Evolutionary conservation across 2,113 vertebrate species (phyloP).

Genomic region (Ginglymostoma cirratum): DNA sequence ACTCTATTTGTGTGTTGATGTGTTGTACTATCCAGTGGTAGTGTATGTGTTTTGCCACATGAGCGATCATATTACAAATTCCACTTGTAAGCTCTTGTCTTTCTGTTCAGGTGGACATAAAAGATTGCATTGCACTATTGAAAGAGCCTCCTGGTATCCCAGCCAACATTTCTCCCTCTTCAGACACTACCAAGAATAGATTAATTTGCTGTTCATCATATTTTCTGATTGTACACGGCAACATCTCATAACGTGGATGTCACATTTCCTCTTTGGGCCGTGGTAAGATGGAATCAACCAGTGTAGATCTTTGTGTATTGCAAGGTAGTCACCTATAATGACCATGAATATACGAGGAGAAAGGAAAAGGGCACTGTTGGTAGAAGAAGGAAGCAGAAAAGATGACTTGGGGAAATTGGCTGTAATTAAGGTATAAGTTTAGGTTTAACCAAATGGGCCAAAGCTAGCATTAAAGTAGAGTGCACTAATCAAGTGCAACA

Average conservation of each 20-base stretch:
- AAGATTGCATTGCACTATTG: conserved; percentile 12
- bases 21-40: not conserved
- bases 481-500: not conserved
- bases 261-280: not conserved
- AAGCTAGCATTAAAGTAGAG: not conserved
- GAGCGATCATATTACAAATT: not conserved
- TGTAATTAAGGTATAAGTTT: not conserved
- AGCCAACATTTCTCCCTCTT: not conserved
- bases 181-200: not conserved
- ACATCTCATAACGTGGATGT: not conserved
- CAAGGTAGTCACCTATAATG: not conserved
- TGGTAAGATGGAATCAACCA: conserved; percentile 3
- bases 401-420: not conserved
- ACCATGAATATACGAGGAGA: not conserved
- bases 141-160: conserved; percentile 11
- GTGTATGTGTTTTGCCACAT: not conserved
- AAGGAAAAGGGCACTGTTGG: not conserved
- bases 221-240: not conserved
- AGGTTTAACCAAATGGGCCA: not conserved
- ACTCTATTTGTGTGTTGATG: not conserved
- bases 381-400: not conserved
- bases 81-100: not conserved
- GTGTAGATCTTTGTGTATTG: not conserved
- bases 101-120: conserved; percentile 19
- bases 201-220: not conserved